Evolutionary conservation across 2,113 vertebrate species (phyloP).

Genomic region (Tenrec ecaudatus): DNA sequence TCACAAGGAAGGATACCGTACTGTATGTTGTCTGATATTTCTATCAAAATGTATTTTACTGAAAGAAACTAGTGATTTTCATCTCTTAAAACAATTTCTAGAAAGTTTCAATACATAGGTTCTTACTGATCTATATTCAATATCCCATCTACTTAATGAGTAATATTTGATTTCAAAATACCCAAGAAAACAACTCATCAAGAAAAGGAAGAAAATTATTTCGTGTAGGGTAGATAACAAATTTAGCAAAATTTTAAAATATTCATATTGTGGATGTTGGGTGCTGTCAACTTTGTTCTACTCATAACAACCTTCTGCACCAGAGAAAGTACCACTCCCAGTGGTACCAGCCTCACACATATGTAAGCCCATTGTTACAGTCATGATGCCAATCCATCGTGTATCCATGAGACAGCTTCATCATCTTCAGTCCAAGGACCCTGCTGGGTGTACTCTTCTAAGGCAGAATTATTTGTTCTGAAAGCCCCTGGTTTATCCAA

Average conservation of each 20-base stretch:
- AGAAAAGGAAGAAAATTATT: constrained; percentile 10
- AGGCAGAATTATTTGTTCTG: too few species aligned
- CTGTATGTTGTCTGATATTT: neutral
- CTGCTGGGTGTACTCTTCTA: too few species aligned
- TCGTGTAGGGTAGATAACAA: neutral
- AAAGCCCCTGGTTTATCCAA: too few species aligned
- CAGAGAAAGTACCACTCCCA: neutral
- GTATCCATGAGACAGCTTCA: too few species aligned
- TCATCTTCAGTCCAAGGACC: too few species aligned
- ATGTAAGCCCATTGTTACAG: too few species aligned
- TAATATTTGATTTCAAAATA: neutral
- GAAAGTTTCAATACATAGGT: neutral
- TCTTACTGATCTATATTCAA: neutral
- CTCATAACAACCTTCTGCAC: neutral
- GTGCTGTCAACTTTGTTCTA: neutral
- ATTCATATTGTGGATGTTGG: neutral
- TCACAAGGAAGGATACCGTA: neutral
- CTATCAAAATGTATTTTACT: neutral
- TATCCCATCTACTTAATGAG: neutral
- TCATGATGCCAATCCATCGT: too few species aligned
- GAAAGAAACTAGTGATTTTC: neutral
- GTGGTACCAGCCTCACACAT: too few species aligned
- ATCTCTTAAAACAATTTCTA: neutral
- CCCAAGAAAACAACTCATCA: neutral
- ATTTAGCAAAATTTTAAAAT: neutral